Evolutionary conservation across 1,140 invertebrate species (phyloP).

Genomic region (Diorhabda elongata): DNA sequence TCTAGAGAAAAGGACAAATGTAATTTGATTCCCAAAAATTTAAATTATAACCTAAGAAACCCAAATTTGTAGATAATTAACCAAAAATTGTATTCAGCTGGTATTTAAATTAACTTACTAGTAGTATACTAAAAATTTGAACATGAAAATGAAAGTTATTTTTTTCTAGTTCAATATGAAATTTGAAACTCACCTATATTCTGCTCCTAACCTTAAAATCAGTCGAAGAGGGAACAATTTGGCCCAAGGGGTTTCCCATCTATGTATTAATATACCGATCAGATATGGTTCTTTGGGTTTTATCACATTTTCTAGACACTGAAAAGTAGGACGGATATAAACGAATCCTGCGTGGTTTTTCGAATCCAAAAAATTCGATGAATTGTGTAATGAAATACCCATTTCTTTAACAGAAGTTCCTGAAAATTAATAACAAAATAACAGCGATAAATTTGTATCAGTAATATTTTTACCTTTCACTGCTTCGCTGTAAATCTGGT

Average conservation of each 20-base stretch:
- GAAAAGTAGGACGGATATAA: constrained; percentile 76
- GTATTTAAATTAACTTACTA: no score
- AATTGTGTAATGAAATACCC: constrained; percentile 62
- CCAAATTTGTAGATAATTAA: no score
- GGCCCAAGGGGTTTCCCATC: constrained; percentile 85
- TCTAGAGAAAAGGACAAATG: background rate
- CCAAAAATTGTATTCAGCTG: no score
- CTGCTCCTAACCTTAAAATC: constrained; percentile 75
- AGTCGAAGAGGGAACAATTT: constrained; percentile 77
- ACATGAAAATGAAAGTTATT: no score
- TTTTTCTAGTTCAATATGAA: no score
- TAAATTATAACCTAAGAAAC: no score
- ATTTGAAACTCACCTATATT: constrained; percentile 56
- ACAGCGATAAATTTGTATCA: background rate
- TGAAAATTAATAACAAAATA: constrained; percentile 44
- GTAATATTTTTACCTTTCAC: constrained; percentile 56
- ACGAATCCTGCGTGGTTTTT: constrained; percentile 81
- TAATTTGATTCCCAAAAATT: no score
- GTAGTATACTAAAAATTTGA: no score
- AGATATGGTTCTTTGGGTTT: constrained; percentile 74
- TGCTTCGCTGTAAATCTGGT: constrained; percentile 73
- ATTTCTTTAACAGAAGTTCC: constrained; percentile 70
- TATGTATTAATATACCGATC: constrained; percentile 77
- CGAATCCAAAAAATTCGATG: constrained; percentile 67
- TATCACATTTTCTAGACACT: constrained; percentile 75